Evolutionary conservation across 2,888 invertebrate species (phyloP).

Genomic region (Dione vanillae): DNA sequence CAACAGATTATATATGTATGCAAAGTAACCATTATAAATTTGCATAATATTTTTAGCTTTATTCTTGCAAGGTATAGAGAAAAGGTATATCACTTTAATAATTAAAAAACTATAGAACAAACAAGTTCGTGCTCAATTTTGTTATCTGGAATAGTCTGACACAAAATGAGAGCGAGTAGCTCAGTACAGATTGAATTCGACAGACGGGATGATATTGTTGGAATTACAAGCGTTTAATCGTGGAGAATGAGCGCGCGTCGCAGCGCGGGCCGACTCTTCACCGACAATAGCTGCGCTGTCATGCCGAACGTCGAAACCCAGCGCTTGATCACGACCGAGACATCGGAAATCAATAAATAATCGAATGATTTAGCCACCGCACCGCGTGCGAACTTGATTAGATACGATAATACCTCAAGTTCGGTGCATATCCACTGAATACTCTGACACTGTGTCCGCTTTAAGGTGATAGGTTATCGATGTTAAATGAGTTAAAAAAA

Average conservation of each 20-base stretch:
- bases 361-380: constrained; percentile 84
- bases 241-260: constrained; percentile 71
- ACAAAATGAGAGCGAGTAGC: constrained; percentile 60
- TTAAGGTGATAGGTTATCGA: constrained; percentile 78
- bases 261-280: constrained; percentile 61
- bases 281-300: constrained; percentile 79
- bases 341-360: constrained; percentile 85
- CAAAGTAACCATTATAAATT: constrained; percentile 19
- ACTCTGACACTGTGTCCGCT: constrained; percentile 52
- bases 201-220: constrained; percentile 78
- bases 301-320: constrained; percentile 73
- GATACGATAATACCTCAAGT: constrained; percentile 79
- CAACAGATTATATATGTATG: constrained; percentile 21
- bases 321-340: constrained; percentile 83
- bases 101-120: constrained; percentile 46
- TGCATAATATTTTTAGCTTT: constrained; percentile 41
- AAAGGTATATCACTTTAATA: too few species aligned
- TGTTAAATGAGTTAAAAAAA: constrained; percentile 68
- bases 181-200: constrained; percentile 73
- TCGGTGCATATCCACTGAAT: constrained; percentile 69
- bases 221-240: constrained; percentile 83
- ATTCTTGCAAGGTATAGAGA: too few species aligned
- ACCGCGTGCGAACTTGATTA: constrained; percentile 84
- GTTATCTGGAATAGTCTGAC: constrained; percentile 58
- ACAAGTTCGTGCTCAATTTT: constrained; percentile 53